Percentiles rank a stretch among this genome's conserved stretches.
These are phyloP conservation scores for Phoxinus phoxinus DNA, from an alignment of 2,113 vertebrate species.

Conservation along the genomic window DNA sequence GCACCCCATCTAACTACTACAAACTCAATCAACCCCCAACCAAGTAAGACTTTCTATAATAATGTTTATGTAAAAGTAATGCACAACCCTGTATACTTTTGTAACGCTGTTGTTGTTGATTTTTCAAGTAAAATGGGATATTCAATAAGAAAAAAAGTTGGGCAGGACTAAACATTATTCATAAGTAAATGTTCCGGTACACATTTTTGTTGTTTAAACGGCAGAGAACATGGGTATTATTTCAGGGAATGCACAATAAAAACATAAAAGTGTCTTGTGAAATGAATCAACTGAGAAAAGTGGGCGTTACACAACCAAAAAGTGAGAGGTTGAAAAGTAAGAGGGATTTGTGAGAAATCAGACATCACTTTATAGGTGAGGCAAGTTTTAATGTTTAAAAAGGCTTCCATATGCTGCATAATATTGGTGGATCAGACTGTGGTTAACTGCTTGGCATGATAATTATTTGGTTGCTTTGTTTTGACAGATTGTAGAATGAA, in stretches of 20 bases:
- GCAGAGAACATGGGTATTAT: neutral
- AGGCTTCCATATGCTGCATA: neutral
- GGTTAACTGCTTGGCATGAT: neutral
- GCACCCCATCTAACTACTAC: neutral
- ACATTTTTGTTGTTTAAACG: neutral
- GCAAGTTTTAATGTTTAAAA: neutral
- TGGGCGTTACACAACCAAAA: neutral
- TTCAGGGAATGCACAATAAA: neutral
- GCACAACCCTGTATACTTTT: neutral
- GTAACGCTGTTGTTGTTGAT: neutral
- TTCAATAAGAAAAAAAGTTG: neutral
- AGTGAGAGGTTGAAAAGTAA: neutral
- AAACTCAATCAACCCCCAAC: neutral
- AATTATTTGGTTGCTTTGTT: slow-evolving; percentile 2
- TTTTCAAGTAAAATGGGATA: neutral
- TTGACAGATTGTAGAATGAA: slow-evolving; percentile 68
- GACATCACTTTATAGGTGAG: neutral
- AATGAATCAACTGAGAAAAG: neutral
- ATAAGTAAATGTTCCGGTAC: neutral
- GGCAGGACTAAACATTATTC: neutral
- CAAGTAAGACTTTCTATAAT: slow-evolving; percentile 25
- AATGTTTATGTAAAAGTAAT: neutral
- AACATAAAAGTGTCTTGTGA: neutral
- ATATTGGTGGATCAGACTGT: neutral
- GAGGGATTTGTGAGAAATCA: neutral